Conservation (phyloP, 2,888 invertebrate genomes). For the Chrysolina oricalcia region DNA sequence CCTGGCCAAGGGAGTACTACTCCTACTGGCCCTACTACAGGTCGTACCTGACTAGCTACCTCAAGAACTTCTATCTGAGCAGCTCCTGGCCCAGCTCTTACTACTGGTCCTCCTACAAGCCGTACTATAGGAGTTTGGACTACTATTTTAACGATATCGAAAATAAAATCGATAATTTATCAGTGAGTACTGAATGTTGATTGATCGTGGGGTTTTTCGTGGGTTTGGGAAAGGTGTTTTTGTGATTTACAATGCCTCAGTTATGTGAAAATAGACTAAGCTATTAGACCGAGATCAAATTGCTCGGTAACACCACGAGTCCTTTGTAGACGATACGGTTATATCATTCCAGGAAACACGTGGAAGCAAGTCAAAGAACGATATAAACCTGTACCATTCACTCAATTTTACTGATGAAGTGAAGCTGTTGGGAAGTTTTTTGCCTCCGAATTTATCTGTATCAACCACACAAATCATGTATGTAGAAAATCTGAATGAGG, state of each 20-base stretch:
- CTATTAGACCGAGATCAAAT: too few species aligned
- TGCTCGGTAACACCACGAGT: too few species aligned
- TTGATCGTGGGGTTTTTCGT: background rate
- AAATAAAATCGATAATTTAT: slow-evolving; percentile 59
- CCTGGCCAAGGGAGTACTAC: slow-evolving; percentile 56
- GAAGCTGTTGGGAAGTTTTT: too few species aligned
- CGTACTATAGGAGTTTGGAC: slow-evolving; percentile 59
- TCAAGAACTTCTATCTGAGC: slow-evolving; percentile 56
- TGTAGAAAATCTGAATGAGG: too few species aligned
- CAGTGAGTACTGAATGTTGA: slow-evolving; percentile 56
- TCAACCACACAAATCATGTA: too few species aligned
- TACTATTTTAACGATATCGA: slow-evolving; percentile 59
- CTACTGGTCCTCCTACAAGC: slow-evolving; percentile 52
- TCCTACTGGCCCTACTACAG: slow-evolving; percentile 58
- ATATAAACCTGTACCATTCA: too few species aligned
- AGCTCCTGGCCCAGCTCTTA: slow-evolving; percentile 45
- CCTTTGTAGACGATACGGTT: too few species aligned
- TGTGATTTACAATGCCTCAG: background rate
- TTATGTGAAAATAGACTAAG: background rate
- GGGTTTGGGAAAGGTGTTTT: slow-evolving; percentile 8
- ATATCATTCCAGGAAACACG: too few species aligned
- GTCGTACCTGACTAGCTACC: slow-evolving; percentile 55
- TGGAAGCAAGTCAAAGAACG: too few species aligned
- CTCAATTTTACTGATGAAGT: too few species aligned
- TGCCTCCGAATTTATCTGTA: too few species aligned